A percentile compares a stretch with the other conserved stretches of the same genome.
phyloP scores from a whole-genome alignment of 2,888 invertebrate species.

The Sepiola atlantica region DNA sequence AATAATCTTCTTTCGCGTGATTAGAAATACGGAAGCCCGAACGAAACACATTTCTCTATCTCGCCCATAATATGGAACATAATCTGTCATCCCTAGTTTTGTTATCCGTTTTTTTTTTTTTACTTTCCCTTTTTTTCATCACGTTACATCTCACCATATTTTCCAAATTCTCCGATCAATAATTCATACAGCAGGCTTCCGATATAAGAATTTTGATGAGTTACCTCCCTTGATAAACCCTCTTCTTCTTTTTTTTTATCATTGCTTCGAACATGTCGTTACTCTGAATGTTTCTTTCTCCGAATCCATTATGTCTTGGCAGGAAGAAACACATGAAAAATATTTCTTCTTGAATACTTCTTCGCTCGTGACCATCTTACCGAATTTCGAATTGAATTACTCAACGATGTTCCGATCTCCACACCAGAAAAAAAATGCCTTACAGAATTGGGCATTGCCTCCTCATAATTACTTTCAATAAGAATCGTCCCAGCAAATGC shows the following conservation, averaged over 20 bases:
- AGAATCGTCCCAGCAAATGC: no score
- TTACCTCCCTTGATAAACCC: neutral
- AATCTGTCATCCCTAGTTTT: neutral
- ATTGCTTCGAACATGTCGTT: neutral
- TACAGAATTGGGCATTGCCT: no score
- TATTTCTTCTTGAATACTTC: neutral
- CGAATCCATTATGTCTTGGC: neutral
- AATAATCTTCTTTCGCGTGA: constrained; percentile 1
- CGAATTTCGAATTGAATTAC: neutral
- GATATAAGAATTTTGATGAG: neutral
- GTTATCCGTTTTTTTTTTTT: neutral
- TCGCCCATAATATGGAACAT: neutral
- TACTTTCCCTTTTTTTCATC: neutral
- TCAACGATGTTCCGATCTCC: neutral
- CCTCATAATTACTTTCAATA: no score
- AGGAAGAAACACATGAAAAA: neutral
- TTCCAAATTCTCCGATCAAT: neutral
- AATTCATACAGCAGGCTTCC: neutral
- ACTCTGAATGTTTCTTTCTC: neutral
- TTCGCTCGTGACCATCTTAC: neutral
- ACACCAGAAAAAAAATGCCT: no score
- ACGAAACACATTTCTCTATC: constrained; percentile 16
- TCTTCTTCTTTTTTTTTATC: neutral
- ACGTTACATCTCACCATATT: neutral
- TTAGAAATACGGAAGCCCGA: neutral